A percentile compares a stretch with the other conserved stretches of the same genome.
Conservation (phyloP, 2,888 invertebrate genomes). For the Sisyra terminalis region DNA sequence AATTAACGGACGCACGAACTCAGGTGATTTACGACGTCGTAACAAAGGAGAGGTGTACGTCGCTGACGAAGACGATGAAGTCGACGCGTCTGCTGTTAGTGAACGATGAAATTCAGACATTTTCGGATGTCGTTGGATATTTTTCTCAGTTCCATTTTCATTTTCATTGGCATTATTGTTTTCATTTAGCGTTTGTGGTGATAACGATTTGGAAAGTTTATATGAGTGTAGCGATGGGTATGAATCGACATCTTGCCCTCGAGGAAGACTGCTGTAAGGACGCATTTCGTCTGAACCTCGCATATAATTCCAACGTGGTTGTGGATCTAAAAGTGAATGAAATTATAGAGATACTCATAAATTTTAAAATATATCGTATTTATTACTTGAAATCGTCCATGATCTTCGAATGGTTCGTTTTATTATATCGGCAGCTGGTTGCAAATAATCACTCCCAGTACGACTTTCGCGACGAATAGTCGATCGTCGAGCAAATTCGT, state of each 20-base stretch:
- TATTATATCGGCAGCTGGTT: conserved; percentile 42
- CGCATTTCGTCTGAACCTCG: conserved; percentile 36
- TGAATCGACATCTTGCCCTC: conserved; percentile 30
- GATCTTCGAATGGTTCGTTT: conserved; percentile 49
- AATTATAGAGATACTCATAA: background rate
- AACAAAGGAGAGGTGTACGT: background rate
- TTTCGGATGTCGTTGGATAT: background rate
- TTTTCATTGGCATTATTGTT: background rate
- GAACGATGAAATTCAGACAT: conserved; percentile 3
- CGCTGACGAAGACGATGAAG: background rate
- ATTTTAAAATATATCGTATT: background rate
- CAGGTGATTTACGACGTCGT: background rate
- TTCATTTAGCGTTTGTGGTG: background rate
- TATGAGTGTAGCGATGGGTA: conserved; percentile 23
- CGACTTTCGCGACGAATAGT: conserved; percentile 32
- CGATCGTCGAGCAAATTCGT: conserved; percentile 38
- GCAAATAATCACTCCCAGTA: conserved; percentile 16
- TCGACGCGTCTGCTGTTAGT: background rate
- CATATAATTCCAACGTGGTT: conserved; percentile 32
- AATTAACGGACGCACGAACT: conserved; percentile 4
- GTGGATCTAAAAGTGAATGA: conserved; percentile 26
- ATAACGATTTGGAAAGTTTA: conserved; percentile 10
- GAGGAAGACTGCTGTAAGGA: conserved; percentile 40
- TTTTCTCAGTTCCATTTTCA: background rate
- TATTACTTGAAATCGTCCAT: conserved; percentile 56